A percentile compares a stretch with the other conserved stretches of the same genome.
phyloP scores from a whole-genome alignment of 2,888 invertebrate species.

The Meta bourneti region DNA sequence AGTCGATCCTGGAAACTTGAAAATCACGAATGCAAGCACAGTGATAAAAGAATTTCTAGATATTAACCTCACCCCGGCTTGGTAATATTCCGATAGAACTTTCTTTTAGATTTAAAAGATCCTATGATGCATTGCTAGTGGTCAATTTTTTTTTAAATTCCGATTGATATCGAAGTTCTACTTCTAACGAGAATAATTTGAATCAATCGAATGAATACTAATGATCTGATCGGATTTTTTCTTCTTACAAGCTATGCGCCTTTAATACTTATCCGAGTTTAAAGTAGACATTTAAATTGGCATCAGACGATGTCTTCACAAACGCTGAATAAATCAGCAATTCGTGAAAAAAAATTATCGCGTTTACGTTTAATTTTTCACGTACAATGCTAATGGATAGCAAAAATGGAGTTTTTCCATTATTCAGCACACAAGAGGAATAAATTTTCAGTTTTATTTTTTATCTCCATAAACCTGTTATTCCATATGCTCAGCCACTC shows the following conservation, averaged over 20 bases:
- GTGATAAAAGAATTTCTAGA: neutral
- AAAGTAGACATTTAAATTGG: neutral
- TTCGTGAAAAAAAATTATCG: neutral
- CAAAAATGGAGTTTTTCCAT: neutral
- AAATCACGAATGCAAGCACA: neutral
- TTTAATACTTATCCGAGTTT: neutral
- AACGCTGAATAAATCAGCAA: neutral
- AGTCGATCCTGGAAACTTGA: neutral
- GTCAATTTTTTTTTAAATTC: neutral
- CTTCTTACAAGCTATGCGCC: neutral
- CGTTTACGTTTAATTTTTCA: neutral
- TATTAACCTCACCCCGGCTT: neutral
- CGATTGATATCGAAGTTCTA: neutral
- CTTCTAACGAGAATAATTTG: neutral
- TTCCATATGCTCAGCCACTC: no score
- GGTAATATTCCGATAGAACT: neutral
- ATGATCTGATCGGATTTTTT: neutral
- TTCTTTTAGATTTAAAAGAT: neutral
- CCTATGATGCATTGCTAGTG: neutral
- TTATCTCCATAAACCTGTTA: no score
- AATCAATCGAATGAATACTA: neutral
- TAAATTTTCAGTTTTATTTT: no score
- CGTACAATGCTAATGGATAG: neutral
- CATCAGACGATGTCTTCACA: neutral
- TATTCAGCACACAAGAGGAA: no score